phyloP scores from a whole-genome alignment of 2,888 invertebrate genomes.

The Platynereis dumerilii region DNA sequence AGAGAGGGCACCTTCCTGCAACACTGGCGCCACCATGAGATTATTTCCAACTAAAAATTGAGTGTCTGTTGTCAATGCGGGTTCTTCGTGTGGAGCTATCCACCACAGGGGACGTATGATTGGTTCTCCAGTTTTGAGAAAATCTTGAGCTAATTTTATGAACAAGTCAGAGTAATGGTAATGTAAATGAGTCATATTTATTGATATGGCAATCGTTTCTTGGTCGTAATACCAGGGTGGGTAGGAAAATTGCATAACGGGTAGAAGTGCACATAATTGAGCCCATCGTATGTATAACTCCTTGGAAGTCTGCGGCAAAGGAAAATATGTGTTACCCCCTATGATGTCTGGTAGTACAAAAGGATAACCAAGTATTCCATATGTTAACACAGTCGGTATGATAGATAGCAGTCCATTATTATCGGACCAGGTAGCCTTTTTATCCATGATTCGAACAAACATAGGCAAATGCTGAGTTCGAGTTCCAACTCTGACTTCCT shows the following conservation, averaged over 20 bases:
- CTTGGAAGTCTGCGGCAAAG: constrained; percentile 33
- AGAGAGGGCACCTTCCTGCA: constrained; percentile 46
- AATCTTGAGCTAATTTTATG: constrained; percentile 44
- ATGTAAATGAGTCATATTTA: constrained; percentile 28
- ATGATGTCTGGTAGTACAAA: constrained; percentile 93
- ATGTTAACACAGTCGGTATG: constrained; percentile 77
- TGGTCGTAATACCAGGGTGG: constrained; percentile 87
- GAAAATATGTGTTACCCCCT: constrained; percentile 73
- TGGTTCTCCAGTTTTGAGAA: constrained; percentile 68
- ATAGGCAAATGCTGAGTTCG: constrained; percentile 82
- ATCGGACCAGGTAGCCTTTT: constrained; percentile 84
- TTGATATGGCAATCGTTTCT: constrained; percentile 57
- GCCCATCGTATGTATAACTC: constrained; percentile 79
- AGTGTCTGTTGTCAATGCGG: constrained; percentile 63
- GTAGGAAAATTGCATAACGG: constrained; percentile 89
- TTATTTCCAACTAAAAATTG: constrained; percentile 59
- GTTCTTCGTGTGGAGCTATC: constrained; percentile 82
- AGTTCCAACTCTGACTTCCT: constrained; percentile 85
- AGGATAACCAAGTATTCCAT: constrained; percentile 80
- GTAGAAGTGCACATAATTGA: constrained; percentile 85
- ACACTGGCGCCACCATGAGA: constrained; percentile 57
- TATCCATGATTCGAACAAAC: constrained; percentile 78
- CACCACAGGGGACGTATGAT: constrained; percentile 90
- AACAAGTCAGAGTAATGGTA: constrained; percentile 38
- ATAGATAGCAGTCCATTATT: constrained; percentile 78